Percentiles rank a stretch among this genome's conserved stretches.
phyloP scores from a whole-genome alignment of 2,888 invertebrate species.

The Gerris lacustris region DNA sequence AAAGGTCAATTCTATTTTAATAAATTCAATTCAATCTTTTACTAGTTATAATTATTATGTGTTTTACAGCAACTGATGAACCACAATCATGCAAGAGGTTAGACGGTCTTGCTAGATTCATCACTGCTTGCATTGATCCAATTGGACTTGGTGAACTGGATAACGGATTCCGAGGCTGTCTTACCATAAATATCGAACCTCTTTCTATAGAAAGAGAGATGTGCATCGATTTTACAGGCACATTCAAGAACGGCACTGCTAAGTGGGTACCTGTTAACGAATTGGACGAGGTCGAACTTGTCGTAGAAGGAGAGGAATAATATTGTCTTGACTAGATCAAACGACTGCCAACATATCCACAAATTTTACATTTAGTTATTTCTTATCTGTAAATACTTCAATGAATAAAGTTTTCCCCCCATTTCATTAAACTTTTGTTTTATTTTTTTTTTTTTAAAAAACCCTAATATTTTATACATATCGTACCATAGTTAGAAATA shows the following conservation, averaged over 20 bases:
- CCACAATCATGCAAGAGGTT: not conserved
- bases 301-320: not conserved
- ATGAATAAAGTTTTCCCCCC: no score
- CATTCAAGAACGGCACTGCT: not conserved
- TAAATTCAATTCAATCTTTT: no score
- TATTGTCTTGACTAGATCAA: no score
- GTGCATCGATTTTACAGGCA: not conserved
- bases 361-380: no score
- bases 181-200: not conserved
- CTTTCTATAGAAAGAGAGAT: not conserved
- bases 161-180: not conserved
- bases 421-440: no score
- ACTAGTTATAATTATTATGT: no score
- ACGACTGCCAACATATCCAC: no score
- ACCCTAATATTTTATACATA: no score
- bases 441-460: no score
- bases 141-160: not conserved
- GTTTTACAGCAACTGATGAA: not conserved
- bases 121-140: not conserved
- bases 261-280: not conserved
- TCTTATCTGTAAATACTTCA: no score
- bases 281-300: not conserved
- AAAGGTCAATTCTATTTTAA: no score
- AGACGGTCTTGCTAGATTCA: not conserved
- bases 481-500: no score